phyloP scores from a whole-genome alignment of 2,797 vertebrate species.

The Gymnothorax reevesii region DNA sequence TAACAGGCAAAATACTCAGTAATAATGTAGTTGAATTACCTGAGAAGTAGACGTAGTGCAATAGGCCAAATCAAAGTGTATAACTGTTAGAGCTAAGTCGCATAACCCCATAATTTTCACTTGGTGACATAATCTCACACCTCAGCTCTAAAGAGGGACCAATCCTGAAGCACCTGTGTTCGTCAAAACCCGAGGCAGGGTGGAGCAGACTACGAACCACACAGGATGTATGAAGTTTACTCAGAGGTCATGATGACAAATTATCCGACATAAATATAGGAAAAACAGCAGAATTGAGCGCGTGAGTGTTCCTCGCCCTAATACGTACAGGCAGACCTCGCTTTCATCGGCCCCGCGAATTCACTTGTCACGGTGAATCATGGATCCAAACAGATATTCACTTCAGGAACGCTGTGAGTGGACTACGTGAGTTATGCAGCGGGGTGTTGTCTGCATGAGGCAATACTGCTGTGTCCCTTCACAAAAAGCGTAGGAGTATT shows the following conservation, averaged over 20 bases:
- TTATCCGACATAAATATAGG: background rate
- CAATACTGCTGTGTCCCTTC: slow-evolving; percentile 37
- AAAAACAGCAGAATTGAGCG: background rate
- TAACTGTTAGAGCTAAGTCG: background rate
- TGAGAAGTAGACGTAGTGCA: background rate
- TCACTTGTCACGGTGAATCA: background rate
- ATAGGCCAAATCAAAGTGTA: background rate
- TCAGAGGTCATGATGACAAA: background rate
- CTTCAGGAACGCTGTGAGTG: background rate
- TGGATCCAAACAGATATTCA: slow-evolving; percentile 13
- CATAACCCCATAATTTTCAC: background rate
- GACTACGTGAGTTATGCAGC: slow-evolving; percentile 13
- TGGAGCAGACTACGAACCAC: background rate
- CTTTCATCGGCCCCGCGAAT: background rate
- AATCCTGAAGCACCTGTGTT: background rate
- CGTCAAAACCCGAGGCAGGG: background rate
- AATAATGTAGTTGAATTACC: background rate
- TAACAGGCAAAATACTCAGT: no score
- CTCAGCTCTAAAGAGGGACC: background rate
- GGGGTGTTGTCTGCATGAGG: slow-evolving; percentile 30
- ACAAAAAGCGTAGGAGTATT: slow-evolving; percentile 34
- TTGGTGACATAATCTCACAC: background rate
- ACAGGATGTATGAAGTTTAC: background rate
- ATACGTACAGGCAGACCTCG: background rate
- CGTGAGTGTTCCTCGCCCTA: background rate